These are phyloP conservation scores for Heliconius melpomene DNA, from an alignment of 1,140 invertebrate species.

Conservation along the genomic window DNA sequence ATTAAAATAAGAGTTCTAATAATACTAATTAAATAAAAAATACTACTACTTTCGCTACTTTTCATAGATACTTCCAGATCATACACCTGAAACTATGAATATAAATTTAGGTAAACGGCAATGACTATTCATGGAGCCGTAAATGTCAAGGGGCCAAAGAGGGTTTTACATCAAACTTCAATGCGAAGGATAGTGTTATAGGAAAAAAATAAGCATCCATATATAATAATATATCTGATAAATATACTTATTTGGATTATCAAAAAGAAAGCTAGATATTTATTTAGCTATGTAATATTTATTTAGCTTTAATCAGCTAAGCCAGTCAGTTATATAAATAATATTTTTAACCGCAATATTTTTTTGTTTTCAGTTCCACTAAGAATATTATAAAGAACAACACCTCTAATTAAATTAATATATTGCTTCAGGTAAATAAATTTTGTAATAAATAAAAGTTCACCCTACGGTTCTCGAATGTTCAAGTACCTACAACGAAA, in stretches of 20 bases:
- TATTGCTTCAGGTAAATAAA: not conserved
- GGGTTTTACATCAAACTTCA: conserved; percentile 55
- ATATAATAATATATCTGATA: not conserved
- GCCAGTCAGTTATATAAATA: too few relatives aligned
- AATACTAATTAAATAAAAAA: not conserved
- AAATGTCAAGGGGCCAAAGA: conserved; percentile 50
- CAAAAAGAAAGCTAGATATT: too few relatives aligned
- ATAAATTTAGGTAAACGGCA: conserved; percentile 27
- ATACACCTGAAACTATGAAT: conserved; percentile 1
- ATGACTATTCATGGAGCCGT: conserved; percentile 44
- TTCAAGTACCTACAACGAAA: conserved; percentile 29
- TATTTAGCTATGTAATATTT: too few relatives aligned
- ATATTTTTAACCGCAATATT: too few relatives aligned
- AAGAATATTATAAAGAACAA: not conserved
- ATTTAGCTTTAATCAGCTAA: too few relatives aligned
- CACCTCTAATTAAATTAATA: not conserved
- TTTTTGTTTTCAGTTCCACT: too few relatives aligned
- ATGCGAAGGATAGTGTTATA: conserved; percentile 30
- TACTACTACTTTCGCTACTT: not conserved
- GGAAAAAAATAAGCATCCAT: not conserved
- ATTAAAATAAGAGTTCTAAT: not conserved
- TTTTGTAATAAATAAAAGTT: conserved; percentile 4
- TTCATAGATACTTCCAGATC: not conserved
- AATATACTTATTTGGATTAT: not conserved
- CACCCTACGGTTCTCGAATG: conserved; percentile 24